A percentile compares a stretch with the other conserved stretches of the same genome.
Conservation (phyloP, 35 echinoderm and acorn worm genomes). For the Apostichopus parvimensis region DNA sequence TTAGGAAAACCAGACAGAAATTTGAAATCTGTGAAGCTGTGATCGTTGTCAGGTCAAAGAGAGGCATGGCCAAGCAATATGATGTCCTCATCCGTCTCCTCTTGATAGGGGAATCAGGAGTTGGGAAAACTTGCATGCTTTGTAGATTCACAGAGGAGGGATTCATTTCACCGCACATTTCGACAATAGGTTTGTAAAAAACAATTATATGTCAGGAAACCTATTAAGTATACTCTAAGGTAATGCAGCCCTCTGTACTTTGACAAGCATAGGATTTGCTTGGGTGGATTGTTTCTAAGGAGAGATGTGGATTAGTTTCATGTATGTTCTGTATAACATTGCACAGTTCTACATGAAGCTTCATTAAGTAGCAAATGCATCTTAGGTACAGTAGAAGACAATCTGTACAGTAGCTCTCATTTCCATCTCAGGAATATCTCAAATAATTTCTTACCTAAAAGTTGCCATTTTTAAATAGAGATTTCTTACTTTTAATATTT, state of each 20-base stretch:
- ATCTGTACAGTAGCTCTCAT: too few species aligned
- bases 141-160: conserved; percentile 88
- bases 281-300: neutral
- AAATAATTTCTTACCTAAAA: too few species aligned
- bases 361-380: neutral
- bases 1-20: too few species aligned
- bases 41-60: neutral
- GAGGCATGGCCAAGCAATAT: conserved; percentile 96
- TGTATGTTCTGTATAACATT: neutral
- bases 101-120: conserved; percentile 93
- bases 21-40: neutral
- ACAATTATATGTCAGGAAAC: neutral
- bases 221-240: conserved; percentile 1
- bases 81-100: conserved; percentile 90
- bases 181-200: conserved; percentile 83
- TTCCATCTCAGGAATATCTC: too few species aligned
- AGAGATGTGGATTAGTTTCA: neutral
- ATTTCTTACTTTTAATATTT: too few species aligned
- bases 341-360: neutral
- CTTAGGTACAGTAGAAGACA: too few species aligned
- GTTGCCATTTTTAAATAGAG: too few species aligned
- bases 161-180: conserved; percentile 73
- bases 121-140: conserved; percentile 97
- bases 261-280: neutral
- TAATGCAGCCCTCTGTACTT: neutral